Percentiles rank a stretch among this genome's conserved stretches.
phyloP scores from a whole-genome alignment of 2,113 vertebrate genomes.

The Ophiodon elongatus region DNA sequence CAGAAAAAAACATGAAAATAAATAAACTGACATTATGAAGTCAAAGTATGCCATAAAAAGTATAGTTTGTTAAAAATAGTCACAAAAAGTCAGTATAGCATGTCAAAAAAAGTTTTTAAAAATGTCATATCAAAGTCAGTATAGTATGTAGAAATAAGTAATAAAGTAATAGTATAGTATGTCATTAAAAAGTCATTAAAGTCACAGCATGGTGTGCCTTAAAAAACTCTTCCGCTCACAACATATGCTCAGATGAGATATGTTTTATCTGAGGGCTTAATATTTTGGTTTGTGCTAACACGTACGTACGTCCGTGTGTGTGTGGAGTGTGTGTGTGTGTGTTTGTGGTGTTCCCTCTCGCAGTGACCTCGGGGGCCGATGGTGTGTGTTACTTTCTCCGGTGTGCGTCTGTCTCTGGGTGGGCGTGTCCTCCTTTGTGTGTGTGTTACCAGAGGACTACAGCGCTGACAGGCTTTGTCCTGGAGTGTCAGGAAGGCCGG shows the following conservation, averaged over 20 bases:
- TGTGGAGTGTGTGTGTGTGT: slow-evolving; percentile 22
- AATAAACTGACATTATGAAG: too few relatives aligned
- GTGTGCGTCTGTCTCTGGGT: slow-evolving; percentile 60
- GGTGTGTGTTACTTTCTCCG: slow-evolving; percentile 71
- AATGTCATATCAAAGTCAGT: too few relatives aligned
- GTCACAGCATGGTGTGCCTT: too few relatives aligned
- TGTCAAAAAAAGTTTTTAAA: too few relatives aligned
- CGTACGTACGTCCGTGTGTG: slow-evolving; percentile 28
- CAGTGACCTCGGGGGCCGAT: slow-evolving; percentile 42
- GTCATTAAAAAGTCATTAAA: too few relatives aligned
- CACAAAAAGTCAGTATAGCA: too few relatives aligned
- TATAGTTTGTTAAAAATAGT: too few relatives aligned
- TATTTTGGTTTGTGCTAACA: not conserved
- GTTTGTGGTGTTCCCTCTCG: slow-evolving; percentile 34
- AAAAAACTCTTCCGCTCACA: not conserved
- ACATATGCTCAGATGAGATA: not conserved
- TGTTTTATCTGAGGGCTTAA: not conserved
- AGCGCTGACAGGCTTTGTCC: slow-evolving; percentile 64
- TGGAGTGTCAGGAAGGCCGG: slow-evolving; percentile 50
- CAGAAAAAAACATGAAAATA: too few relatives aligned
- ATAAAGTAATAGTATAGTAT: too few relatives aligned
- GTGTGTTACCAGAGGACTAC: slow-evolving; percentile 43
- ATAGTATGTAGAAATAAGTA: too few relatives aligned
- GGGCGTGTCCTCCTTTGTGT: slow-evolving; percentile 38
- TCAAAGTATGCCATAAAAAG: too few relatives aligned